Evolutionary conservation across 2,113 vertebrate genomes (phyloP), one percentile per base, ranked within the genome.

Genomic region (Chamaea fasciata): DNA sequence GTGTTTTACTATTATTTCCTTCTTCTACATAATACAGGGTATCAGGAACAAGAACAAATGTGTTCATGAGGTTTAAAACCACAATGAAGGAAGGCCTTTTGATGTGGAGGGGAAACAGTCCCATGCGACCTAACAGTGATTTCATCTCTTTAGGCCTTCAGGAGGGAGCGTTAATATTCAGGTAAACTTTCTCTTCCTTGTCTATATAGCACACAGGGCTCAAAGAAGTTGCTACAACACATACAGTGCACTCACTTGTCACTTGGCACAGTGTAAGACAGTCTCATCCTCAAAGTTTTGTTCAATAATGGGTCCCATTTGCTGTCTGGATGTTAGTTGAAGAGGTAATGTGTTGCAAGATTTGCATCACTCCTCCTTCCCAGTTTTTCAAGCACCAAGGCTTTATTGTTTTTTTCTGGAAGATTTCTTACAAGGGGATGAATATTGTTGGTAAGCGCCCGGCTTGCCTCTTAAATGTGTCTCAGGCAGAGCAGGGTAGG

Each of bases 51-150:
- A 98, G 99, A 94, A 98, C 98, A 0, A 99, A 98, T 1, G 97
- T 98, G 6, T 99, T 99, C 94, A 98, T 99, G 98, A 98, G 98
- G 60, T 99, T 99, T 95, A 99, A 99, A 97, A 99, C 99, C n/a
- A 98, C 98, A 21, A 98, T 98, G 84, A 98, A 98, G 71, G 99
- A 99, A 4, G 99, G 99, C 17, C 97, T 99, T 89, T 65, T 99
- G 96, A 96, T 99, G 63, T 99, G 99, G 99, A 97, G 99, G 65
- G 99, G 99, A 77, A 98, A 99, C 90, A 99, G 97, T 81, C 98
- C 98, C 52, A 97, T 99, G 98, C 97, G 98, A 92, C 91, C 98
- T 60, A 99, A 99, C 96, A 99, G 98, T 76, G 99, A 99, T 97
- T 99, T 98, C 95, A 97, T 99, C 92, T 99, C 99, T 21, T 89